phyloP scores from a whole-genome alignment of 2,888 invertebrate genomes.

The Steromphala cineraria region DNA sequence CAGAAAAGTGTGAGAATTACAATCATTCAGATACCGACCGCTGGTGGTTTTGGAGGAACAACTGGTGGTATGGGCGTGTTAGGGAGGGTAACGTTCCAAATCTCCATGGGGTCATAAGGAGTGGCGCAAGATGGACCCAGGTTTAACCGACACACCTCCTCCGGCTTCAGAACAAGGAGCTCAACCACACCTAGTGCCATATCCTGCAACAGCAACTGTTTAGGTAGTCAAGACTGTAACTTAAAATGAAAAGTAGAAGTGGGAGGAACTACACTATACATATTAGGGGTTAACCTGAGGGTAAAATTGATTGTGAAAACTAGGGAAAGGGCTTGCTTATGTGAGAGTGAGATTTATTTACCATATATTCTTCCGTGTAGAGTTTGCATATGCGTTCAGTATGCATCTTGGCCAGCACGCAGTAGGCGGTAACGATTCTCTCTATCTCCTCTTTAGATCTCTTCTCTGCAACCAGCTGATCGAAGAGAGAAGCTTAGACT shows the following conservation, averaged over 20 bases:
- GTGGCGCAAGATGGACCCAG: constrained; percentile 90
- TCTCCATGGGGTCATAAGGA: constrained; percentile 90
- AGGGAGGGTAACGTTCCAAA: constrained; percentile 75
- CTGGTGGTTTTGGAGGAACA: constrained; percentile 46
- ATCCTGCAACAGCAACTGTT: constrained; percentile 78
- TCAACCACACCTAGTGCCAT: constrained; percentile 86
- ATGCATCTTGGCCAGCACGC: constrained; percentile 90
- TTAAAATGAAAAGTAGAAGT: too few relatives aligned
- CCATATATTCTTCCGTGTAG: constrained; percentile 82
- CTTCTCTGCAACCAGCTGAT: constrained; percentile 33
- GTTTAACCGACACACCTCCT: constrained; percentile 94
- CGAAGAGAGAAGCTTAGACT: constrained; percentile 32
- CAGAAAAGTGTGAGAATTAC: too few relatives aligned
- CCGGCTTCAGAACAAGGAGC: constrained; percentile 86
- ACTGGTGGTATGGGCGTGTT: constrained; percentile 55
- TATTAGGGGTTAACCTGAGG: too few relatives aligned
- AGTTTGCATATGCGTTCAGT: constrained; percentile 92
- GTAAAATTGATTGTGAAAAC: too few relatives aligned
- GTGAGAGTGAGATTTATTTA: constrained; percentile 70
- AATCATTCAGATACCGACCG: constrained; percentile 39
- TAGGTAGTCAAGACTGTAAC: too few relatives aligned
- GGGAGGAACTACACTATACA: too few relatives aligned
- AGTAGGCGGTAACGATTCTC: constrained; percentile 76
- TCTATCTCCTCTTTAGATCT: constrained; percentile 62
- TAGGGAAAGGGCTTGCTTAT: too few relatives aligned